Percentiles rank a stretch among this genome's conserved stretches.
Evolutionary conservation across 2,888 invertebrate species (phyloP).

Genomic region (Leptopterna dolabrata): DNA sequence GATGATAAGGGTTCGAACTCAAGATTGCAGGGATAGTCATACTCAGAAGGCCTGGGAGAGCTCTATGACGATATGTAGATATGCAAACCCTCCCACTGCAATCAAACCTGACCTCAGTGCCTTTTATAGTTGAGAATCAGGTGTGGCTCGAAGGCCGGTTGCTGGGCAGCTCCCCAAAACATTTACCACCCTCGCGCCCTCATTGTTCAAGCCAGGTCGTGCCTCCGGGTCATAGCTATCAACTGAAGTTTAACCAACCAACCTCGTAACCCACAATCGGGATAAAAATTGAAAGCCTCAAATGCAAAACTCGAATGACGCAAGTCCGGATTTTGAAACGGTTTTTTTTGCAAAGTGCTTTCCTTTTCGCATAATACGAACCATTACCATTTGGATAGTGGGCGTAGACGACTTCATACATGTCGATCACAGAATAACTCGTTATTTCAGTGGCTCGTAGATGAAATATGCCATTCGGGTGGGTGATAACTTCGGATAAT

Average conservation of each 20-base stretch:
- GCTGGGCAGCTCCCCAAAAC: not conserved
- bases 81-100: not conserved
- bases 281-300: not conserved
- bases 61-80: not conserved
- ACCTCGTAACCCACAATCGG: not conserved
- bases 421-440: too few relatives aligned
- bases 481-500: too few relatives aligned
- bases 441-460: too few relatives aligned
- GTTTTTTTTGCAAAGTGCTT: not conserved
- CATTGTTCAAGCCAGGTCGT: not conserved
- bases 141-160: not conserved
- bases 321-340: not conserved
- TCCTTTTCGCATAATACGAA: not conserved
- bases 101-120: not conserved
- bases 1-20: too few relatives aligned
- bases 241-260: not conserved
- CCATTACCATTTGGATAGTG: not conserved
- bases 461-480: too few relatives aligned
- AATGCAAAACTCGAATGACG: not conserved
- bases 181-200: not conserved
- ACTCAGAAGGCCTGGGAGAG: not conserved
- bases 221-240: not conserved
- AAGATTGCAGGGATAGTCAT: too few relatives aligned
- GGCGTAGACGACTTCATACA: too few relatives aligned
- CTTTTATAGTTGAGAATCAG: not conserved